phyloP scores from a whole-genome alignment of 2,888 invertebrate genomes.

The Sesia apiformis region DNA sequence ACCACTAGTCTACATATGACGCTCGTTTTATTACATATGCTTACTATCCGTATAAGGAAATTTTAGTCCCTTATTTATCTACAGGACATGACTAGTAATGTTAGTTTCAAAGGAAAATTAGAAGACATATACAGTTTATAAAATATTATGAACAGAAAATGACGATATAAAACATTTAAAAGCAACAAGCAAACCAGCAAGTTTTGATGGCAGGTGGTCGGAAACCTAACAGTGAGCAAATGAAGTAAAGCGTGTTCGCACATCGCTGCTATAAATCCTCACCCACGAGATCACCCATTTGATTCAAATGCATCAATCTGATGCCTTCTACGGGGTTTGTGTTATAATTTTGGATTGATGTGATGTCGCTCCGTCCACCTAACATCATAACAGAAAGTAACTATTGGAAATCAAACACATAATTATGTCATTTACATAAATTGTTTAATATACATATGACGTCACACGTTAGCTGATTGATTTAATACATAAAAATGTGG shows the following conservation, averaged over 20 bases:
- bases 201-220: slow-evolving; percentile 64
- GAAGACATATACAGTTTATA: background rate
- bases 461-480: too few relatives aligned
- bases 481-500: too few relatives aligned
- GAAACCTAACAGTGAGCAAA: slow-evolving; percentile 49
- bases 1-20: too few relatives aligned
- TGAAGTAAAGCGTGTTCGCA: slow-evolving; percentile 22
- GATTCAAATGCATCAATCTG: slow-evolving; percentile 57
- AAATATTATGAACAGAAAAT: background rate
- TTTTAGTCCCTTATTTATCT: background rate
- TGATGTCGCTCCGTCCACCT: slow-evolving; percentile 68
- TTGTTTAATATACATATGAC: too few relatives aligned
- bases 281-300: slow-evolving; percentile 69
- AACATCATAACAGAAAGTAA: slow-evolving; percentile 39
- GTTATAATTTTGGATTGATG: slow-evolving; percentile 33
- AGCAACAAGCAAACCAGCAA: slow-evolving; percentile 19
- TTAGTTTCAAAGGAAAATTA: background rate
- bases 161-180: slow-evolving; percentile 3
- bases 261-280: slow-evolving; percentile 32
- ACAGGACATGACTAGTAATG: background rate
- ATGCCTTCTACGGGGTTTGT: slow-evolving; percentile 44
- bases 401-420: background rate
- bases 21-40: too few relatives aligned
- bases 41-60: too few relatives aligned
- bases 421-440: too few relatives aligned